Base-by-base conservation (phyloP, 2,113 vertebrate genomes). In the Varanus komodoensis region DNA sequence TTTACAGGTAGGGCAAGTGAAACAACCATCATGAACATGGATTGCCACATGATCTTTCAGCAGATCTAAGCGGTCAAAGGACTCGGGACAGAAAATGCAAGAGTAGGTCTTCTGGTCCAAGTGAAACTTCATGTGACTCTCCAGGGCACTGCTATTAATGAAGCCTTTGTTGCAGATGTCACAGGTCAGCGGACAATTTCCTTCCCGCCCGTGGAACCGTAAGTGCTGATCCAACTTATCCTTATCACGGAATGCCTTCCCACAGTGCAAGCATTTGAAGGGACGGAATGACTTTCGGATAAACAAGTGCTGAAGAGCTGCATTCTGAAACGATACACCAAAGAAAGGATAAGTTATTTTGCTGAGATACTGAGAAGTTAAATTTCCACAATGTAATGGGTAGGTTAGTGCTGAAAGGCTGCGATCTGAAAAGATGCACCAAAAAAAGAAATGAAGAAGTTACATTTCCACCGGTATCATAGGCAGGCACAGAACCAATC, bases 231-330 rank as follows among this genome's bases (percentile, higher is more conserved):
- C 99, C 95, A 99, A 97, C 90, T 99, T 99, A 94, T 99, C 99
- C 95, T 99, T 99, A 8, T 99, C 99, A 0, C 99, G 97, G 96
- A 99, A 99, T 67, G 98, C 99, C 95, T 99, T 99, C 48, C 99
- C 99, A 14, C 99, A 99, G 93, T 99, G 98, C 50, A 98, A 96
- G 94, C 99, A 99, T 92, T 99, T 99, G 94, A 99, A 99, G 0
- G 99, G 99, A 73, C 99, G 98, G 91, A 99, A 99, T 48, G 98
- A 98, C 95, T 99, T 99, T 80, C 99, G 96, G 87, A 99, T 99
- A 96, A 99, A 99, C 38, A 99, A 98, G 94, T 99, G 99, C 96
- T 99, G 99, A 67, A 99, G 98, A 7, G 99, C 99, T 61, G 99
- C 99, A 15, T 99, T 99, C 99, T 99, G 97, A 71, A 97, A 97